Base-by-base conservation (phyloP, 1,140 invertebrate species). In the Chionoecetes opilio region DNA sequence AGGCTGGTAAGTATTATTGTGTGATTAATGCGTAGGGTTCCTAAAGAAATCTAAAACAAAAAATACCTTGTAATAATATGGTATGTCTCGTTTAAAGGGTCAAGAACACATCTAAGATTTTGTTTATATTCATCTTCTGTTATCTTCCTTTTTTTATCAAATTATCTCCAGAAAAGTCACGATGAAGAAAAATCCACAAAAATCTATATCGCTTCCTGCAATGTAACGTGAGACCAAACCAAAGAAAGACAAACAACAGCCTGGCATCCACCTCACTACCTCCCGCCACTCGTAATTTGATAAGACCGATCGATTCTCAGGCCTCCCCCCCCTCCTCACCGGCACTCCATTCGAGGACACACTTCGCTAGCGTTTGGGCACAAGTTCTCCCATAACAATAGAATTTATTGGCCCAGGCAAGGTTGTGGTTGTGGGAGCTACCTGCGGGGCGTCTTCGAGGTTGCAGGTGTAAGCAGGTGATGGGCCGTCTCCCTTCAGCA, bases 261-360 rank as follows among this genome's bases (percentile, higher is more conserved):
- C 11, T 6, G 63, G 63, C 63, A 17, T 75, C n/a, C n/a, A 26
- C 63, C 53, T 75, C 63, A 6, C 63, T 21, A 75, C 63, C 63
- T 75, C 63, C n/a, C 63, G 26, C 63, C 63, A n/a, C 63, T 75
- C 26, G 63, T 75, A 75, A 75, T 75, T 75, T 75, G 63, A 75
- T 75, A 75, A 75, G 63, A 75, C 21, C 63, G 63, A 75, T 75
- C 63, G 63, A 75, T 75, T 75, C 63, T 21, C 63, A n/a, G 21
- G 63, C 11, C 21, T 6, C 63, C 63, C n/a, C 21, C n/a, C 63
- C 63, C 21, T 75, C 63, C n/a, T 21, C 63, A 46, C n/a, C 21
- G 63, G 21, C 63, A 75, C 63, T 75, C 63, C 63, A 75, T 75
- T 75, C 1, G 21, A 75, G 63, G 0, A 75, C 63, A 75, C 21